Conservation (phyloP, 2,797 vertebrate genomes). For the Podarcis siculus region DNA sequence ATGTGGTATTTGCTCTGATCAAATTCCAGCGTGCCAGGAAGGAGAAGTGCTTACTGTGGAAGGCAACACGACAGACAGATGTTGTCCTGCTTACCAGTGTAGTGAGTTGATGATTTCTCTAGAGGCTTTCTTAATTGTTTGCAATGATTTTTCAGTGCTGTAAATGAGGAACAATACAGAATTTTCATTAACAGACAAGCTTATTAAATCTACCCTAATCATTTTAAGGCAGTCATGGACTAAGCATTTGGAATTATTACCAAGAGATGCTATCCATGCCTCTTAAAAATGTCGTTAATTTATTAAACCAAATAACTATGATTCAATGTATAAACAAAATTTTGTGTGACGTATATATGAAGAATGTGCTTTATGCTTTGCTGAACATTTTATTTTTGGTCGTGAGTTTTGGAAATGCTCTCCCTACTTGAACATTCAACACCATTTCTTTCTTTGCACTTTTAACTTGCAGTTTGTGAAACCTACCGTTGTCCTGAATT, state of each 20-base stretch:
- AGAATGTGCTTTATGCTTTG: background rate
- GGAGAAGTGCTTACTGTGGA: slow-evolving; percentile 89
- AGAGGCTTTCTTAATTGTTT: background rate
- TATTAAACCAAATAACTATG: background rate
- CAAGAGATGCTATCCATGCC: fast-evolving
- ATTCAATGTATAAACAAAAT: slow-evolving; percentile 1
- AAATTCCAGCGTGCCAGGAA: slow-evolving; percentile 84
- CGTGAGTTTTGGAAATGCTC: background rate
- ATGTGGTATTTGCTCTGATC: slow-evolving; percentile 83
- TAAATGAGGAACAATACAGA: background rate
- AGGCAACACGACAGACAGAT: slow-evolving; percentile 85
- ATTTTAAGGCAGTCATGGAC: background rate
- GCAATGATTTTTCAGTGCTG: background rate
- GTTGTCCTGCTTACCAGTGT: slow-evolving; percentile 92
- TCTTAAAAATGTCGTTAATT: background rate
- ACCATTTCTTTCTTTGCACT: background rate
- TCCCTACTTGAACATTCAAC: background rate
- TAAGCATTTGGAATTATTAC: background rate
- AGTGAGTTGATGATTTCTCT: slow-evolving; percentile 79
- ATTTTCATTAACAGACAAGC: background rate
- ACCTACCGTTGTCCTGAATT: slow-evolving; percentile 85
- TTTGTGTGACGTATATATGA: background rate
- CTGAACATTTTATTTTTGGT: fast-evolving
- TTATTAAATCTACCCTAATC: background rate
- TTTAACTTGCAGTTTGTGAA: slow-evolving; percentile 85